Conservation (phyloP, 2,888 invertebrate genomes). For the Sialis fuliginosa region DNA sequence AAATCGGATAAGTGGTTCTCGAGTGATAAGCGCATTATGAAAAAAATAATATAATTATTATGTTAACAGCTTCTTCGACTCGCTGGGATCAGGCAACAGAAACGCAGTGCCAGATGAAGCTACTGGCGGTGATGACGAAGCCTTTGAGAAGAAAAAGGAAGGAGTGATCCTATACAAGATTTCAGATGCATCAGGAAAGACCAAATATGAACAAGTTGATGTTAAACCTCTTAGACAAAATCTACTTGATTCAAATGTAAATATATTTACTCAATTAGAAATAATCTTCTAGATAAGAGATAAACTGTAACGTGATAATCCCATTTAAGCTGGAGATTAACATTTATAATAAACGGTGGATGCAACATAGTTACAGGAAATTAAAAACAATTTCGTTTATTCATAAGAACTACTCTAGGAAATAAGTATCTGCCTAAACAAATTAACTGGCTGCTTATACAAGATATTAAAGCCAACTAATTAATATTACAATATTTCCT, state of each 20-base stretch:
- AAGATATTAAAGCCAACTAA: too few species aligned
- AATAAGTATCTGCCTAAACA: too few species aligned
- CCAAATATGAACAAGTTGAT: slow-evolving; percentile 46
- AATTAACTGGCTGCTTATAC: too few species aligned
- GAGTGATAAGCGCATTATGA: too few species aligned
- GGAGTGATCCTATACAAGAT: slow-evolving; percentile 50
- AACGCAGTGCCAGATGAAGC: slow-evolving; percentile 52
- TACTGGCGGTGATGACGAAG: slow-evolving; percentile 56
- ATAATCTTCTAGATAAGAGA: too few species aligned
- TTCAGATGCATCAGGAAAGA: slow-evolving; percentile 44
- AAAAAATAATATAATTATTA: slow-evolving; percentile 17
- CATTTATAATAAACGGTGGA: too few species aligned
- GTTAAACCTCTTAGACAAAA: slow-evolving; percentile 56
- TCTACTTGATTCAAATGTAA: slow-evolving; percentile 48
- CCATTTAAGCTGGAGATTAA: too few species aligned
- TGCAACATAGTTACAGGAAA: slow-evolving; percentile 6
- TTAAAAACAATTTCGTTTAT: slow-evolving; percentile 10
- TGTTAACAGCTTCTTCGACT: slow-evolving; percentile 43
- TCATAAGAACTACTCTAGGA: too few species aligned
- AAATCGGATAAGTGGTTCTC: too few species aligned
- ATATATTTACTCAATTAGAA: slow-evolving; percentile 11
- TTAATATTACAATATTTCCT: too few species aligned
- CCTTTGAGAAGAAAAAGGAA: slow-evolving; percentile 50
- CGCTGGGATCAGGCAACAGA: slow-evolving; percentile 57
- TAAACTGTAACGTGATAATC: too few species aligned